phyloP scores from a whole-genome alignment of 1,140 invertebrate species.

The Pogonognathellus flavescens region DNA sequence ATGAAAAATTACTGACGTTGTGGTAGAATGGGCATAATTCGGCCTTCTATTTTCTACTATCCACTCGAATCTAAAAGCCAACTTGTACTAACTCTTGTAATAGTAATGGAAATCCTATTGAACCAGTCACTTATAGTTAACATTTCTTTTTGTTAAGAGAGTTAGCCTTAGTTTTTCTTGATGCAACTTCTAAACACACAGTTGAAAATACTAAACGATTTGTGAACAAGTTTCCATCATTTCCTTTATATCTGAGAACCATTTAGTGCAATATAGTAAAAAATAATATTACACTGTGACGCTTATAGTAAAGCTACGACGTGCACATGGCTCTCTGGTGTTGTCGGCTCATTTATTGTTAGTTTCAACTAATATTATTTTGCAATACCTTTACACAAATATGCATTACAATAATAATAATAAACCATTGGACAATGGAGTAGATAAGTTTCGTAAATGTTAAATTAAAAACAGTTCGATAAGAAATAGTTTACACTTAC shows the following conservation, averaged over 20 bases:
- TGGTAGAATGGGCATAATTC: constrained; percentile 13
- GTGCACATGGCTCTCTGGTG: not conserved
- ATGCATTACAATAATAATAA: too few relatives aligned
- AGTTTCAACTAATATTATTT: constrained; percentile 10
- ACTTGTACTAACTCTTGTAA: not conserved
- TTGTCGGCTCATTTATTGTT: not conserved
- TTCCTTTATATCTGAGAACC: constrained; percentile 38
- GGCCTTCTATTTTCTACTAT: constrained; percentile 31
- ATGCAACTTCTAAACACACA: not conserved
- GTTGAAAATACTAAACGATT: not conserved
- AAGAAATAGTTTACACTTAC: too few relatives aligned
- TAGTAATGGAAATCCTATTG: not conserved
- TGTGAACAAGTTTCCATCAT: not conserved
- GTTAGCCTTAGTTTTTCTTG: constrained; percentile 27
- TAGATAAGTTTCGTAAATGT: too few relatives aligned
- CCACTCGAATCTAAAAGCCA: constrained; percentile 17
- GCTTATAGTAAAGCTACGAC: not conserved
- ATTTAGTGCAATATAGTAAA: not conserved
- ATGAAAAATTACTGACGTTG: constrained; percentile 11
- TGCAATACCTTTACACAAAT: not conserved
- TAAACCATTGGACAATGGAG: too few relatives aligned
- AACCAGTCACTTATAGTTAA: not conserved
- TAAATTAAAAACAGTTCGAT: too few relatives aligned
- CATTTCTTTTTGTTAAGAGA: not conserved
- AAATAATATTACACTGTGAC: not conserved